Conservation (phyloP, 1,140 invertebrate genomes). For the Procambarus clarkii region DNA sequence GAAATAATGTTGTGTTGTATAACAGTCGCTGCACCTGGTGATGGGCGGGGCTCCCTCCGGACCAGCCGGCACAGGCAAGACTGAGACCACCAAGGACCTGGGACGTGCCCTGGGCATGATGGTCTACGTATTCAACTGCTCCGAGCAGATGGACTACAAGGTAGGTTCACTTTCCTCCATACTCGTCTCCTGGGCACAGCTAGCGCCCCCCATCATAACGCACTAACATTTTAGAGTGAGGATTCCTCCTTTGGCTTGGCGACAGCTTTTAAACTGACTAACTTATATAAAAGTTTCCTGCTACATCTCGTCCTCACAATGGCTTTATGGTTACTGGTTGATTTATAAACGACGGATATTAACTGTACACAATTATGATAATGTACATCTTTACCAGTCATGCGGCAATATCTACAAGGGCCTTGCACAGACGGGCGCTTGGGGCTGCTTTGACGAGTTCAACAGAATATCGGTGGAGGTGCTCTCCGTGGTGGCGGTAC, state of each 20-base stretch:
- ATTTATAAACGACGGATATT: too few relatives aligned
- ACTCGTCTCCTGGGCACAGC: too few relatives aligned
- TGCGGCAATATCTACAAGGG: constrained; percentile 98
- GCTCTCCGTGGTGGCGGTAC: constrained; percentile 96
- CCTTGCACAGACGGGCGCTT: constrained; percentile 95
- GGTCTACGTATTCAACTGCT: constrained; percentile 99
- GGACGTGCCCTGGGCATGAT: constrained; percentile 95
- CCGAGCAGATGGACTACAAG: constrained; percentile 93
- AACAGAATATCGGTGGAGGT: constrained; percentile 98
- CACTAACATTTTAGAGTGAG: constrained; percentile 81
- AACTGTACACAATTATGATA: too few relatives aligned
- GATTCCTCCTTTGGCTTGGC: too few relatives aligned
- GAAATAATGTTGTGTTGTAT: neutral
- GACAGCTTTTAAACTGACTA: too few relatives aligned
- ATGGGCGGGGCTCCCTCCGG: constrained; percentile 97
- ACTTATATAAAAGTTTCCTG: too few relatives aligned
- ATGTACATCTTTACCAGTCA: constrained; percentile 79
- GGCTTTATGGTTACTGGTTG: too few relatives aligned
- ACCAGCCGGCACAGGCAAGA: constrained; percentile 96
- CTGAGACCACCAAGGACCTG: constrained; percentile 97
- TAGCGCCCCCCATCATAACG: too few relatives aligned
- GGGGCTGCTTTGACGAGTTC: constrained; percentile 99
- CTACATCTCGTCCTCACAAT: too few relatives aligned
- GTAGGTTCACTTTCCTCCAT: constrained; percentile 74
- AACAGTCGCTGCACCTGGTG: constrained; percentile 91